Evolutionary conservation across 1,140 invertebrate genomes (phyloP), one percentile per base, ranked within the genome.

Genomic region (Drosophila serrata): DNA sequence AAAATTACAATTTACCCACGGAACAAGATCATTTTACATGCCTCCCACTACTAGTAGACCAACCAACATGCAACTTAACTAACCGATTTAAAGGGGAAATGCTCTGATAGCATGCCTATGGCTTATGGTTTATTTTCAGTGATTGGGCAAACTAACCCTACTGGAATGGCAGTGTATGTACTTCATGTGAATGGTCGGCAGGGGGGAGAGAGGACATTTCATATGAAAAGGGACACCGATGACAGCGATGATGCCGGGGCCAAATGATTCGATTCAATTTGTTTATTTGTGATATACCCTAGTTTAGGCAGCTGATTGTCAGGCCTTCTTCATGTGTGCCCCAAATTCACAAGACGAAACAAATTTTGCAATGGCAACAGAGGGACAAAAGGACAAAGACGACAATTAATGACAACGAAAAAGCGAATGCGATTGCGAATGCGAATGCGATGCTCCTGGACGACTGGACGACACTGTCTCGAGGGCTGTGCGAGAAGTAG

Each of bases 401-500:
- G 27, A 49, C 48, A 35, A n/a, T 11, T 11, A 37, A 37, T 22
- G 51, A 24, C 33, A 55, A 55, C 33, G 51, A 39, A 55, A 55
- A 55, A 55, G 51, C 51, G 33, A 55, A 55, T 53, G 31, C 49
- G 17, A 33, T 19, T 43, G 35, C 37, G 39, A 42, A 19, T 43
- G 19, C 51, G 33, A 55, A 55, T 55, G 51, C 51, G 51, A 55
- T 55, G 51, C 51, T 55, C 33, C 51, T 55, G 51, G 51, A 37
- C 33, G 49, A 53, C 49, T 35, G 49, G 49, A 31, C 51, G 51
- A 37, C 51, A 37, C 51, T 55, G 51, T 53, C 49, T 53, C 49
- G 49, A 31, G 49, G 51, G 51, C 51, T 55, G 51, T 55, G 51
- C 51, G 51, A 55, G 51, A 37, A 55, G 33, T 55, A 55, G 51